Evolutionary conservation across 2,888 invertebrate genomes (phyloP), one percentile per base, ranked within the genome.

Genomic region (Rhabditoides inermis): DNA sequence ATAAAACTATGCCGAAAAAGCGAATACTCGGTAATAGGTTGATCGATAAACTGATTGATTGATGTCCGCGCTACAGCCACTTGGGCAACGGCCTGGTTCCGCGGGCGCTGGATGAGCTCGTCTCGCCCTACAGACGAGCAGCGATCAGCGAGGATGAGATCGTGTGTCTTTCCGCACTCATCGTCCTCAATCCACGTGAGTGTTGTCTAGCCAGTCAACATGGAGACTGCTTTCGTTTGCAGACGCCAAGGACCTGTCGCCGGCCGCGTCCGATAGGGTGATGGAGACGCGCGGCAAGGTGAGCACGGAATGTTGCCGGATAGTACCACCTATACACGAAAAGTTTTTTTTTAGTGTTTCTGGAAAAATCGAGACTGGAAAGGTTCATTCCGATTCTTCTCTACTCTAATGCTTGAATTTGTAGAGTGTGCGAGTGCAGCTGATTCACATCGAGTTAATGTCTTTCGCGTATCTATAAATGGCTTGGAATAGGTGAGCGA

Each of bases 21-120:
- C n/a, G n/a, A n/a, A n/a, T n/a, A n/a, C n/a, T n/a, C n/a, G n/a
- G n/a, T n/a, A n/a, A n/a, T n/a, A n/a, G n/a, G n/a, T n/a, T n/a
- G n/a, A n/a, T n/a, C n/a, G n/a, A n/a, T n/a, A n/a, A 26, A 48
- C 26, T 39, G 15, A 12, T 15, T 48, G 4, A 30, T 26, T 39
- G 22, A 25, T 39, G 5, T 26, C 20, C 12, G 32, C 12, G 23
- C 1, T 18, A 30, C 48, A 71, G 72, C 45, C 73, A 73, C 51
- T 53, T 72, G 36, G 70, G 66, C 22, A 72, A 73, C 49, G 72
- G 70, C 1, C 53, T 73, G 1, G 73, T 73, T 2, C 68, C 64
- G 30, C 51, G 73, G 27, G 55, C 67, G 2, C 60, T 73, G 2
- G 66, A 70, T 45, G 71, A 73, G 45, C 51, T 73, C 10, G 73